These are phyloP conservation scores for Athalia circularis DNA, from an alignment of 2,888 invertebrate species.

Conservation along the genomic window DNA sequence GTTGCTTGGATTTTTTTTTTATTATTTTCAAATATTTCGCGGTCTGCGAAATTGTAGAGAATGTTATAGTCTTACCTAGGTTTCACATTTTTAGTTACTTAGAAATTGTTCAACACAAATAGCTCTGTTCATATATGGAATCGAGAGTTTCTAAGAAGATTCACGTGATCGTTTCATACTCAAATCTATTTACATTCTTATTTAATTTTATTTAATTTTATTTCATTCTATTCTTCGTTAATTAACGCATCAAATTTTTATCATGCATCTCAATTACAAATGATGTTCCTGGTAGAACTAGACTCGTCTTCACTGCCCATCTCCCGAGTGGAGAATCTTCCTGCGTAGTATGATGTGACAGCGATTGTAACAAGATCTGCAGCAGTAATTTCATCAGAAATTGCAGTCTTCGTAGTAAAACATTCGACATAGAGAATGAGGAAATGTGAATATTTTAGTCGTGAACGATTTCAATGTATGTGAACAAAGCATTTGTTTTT, in stretches of 20 bases:
- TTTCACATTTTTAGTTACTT: slow-evolving; percentile 2
- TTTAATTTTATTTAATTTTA: neutral
- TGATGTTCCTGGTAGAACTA: slow-evolving; percentile 25
- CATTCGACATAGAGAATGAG: slow-evolving; percentile 6
- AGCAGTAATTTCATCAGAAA: slow-evolving; percentile 10
- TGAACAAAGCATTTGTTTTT: slow-evolving; percentile 23
- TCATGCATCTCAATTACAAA: slow-evolving; percentile 15
- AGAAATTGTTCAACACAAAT: neutral
- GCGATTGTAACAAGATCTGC: slow-evolving; percentile 23
- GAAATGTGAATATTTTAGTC: neutral
- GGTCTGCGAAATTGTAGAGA: neutral
- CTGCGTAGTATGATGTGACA: slow-evolving; percentile 7
- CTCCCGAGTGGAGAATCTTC: neutral
- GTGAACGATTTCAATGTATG: neutral
- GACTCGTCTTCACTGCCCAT: slow-evolving; percentile 26
- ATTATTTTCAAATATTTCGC: slow-evolving; percentile 23
- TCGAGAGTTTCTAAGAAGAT: neutral
- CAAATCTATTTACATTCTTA: neutral
- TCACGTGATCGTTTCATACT: neutral
- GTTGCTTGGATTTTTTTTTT: slow-evolving; percentile 9
- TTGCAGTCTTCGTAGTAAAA: slow-evolving; percentile 31
- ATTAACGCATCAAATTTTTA: neutral
- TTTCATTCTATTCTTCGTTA: neutral
- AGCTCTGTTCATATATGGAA: slow-evolving; percentile 32
- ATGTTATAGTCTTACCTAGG: slow-evolving; percentile 33